Percentiles rank a stretch among this genome's conserved stretches.
phyloP scores from a whole-genome alignment of 1,140 invertebrate species.

The Pogonus chalceus region DNA sequence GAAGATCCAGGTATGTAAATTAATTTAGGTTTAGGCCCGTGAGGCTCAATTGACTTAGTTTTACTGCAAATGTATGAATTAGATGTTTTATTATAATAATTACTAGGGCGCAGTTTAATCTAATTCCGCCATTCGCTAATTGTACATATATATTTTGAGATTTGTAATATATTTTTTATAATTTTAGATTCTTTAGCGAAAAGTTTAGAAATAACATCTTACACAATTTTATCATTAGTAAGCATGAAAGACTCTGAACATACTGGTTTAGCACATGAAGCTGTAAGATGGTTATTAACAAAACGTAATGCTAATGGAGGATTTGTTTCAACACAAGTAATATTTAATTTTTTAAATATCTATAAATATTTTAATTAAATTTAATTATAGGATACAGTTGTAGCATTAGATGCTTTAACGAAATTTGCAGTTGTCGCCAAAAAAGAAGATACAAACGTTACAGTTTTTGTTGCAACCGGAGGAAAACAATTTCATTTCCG shows the following conservation, averaged over 20 bases:
- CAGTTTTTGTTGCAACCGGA: not conserved
- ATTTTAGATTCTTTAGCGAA: not conserved
- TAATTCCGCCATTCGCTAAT: too few species aligned
- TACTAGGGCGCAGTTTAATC: too few species aligned
- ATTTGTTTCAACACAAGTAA: conserved; percentile 47
- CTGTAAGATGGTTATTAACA: conserved; percentile 52
- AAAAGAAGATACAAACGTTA: conserved; percentile 12
- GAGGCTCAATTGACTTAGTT: too few species aligned
- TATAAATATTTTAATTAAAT: not conserved
- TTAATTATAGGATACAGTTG: conserved; percentile 44
- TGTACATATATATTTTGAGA: too few species aligned
- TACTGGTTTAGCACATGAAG: conserved; percentile 42
- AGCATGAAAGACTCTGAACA: conserved; percentile 44
- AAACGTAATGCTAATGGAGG: conserved; percentile 59
- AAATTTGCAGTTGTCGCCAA: conserved; percentile 36
- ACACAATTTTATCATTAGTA: conserved; percentile 50
- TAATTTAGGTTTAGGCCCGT: too few species aligned
- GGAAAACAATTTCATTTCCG: conserved; percentile 15
- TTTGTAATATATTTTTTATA: too few species aligned
- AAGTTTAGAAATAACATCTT: conserved; percentile 57
- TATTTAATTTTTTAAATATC: not conserved
- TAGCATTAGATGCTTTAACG: conserved; percentile 50
- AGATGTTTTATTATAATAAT: too few species aligned
- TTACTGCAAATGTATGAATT: too few species aligned
- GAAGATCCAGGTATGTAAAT: conserved; percentile 24